Percentiles rank a stretch among this genome's conserved stretches.
Evolutionary conservation across 2,888 invertebrate genomes (phyloP).

Genomic region (Trachelus troglodyta): DNA sequence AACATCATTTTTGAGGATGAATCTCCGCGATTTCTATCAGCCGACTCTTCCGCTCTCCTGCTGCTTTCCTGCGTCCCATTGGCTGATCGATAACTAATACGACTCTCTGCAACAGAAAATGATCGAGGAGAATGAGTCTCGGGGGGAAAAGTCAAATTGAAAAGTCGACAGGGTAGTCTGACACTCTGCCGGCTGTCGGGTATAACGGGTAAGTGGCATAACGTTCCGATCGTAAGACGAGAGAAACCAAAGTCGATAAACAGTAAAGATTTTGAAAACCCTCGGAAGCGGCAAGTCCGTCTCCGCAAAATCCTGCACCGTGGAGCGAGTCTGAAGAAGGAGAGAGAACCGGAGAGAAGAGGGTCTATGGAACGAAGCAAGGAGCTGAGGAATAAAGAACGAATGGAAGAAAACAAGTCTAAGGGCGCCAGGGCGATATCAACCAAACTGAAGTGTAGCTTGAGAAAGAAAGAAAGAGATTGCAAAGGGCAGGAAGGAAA

Average conservation of each 20-base stretch:
- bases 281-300: neutral
- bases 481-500: neutral
- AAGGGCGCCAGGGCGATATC: slow-evolving; percentile 34
- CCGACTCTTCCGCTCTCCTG: neutral
- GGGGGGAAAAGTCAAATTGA: neutral
- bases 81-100: neutral
- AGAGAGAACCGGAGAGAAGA: neutral
- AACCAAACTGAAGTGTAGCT: slow-evolving; percentile 37
- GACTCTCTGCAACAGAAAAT: neutral
- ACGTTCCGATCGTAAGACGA: neutral
- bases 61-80: neutral
- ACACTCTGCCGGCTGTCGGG: neutral
- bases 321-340: neutral
- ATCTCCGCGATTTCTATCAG: neutral
- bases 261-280: neutral
- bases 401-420: slow-evolving; percentile 8
- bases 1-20: neutral
- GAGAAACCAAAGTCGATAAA: neutral
- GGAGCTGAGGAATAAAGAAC: neutral
- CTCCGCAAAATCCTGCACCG: neutral
- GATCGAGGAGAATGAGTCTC: neutral
- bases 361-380: neutral
- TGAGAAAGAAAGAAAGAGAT: neutral
- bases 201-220: neutral
- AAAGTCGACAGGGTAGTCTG: neutral